Percentiles rank a stretch among this genome's conserved stretches.
Conservation (phyloP, 1,140 invertebrate species). For the Prorops nasuta region DNA sequence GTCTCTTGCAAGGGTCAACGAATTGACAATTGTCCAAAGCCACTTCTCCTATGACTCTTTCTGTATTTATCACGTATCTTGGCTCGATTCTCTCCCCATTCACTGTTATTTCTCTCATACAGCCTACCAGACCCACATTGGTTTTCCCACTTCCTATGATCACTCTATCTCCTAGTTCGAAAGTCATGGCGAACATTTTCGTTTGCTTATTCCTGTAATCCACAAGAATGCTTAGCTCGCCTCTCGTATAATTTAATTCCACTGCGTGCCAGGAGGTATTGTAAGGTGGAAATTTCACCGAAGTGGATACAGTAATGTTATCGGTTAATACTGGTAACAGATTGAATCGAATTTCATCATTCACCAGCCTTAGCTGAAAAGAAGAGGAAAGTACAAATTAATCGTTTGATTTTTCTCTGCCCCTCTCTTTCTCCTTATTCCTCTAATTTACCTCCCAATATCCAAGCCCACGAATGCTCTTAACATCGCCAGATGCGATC, state of each 20-base stretch:
- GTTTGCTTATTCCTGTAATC: slow-evolving; percentile 72
- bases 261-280: slow-evolving; percentile 76
- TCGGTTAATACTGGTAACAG: slow-evolving; percentile 68
- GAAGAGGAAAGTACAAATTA: slow-evolving; percentile 11
- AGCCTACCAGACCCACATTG: slow-evolving; percentile 72
- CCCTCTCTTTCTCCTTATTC: not conserved
- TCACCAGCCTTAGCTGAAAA: slow-evolving; percentile 70
- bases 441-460: slow-evolving; percentile 78
- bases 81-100: slow-evolving; percentile 63
- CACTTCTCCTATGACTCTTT: slow-evolving; percentile 80
- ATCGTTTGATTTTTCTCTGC: slow-evolving; percentile 3
- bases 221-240: slow-evolving; percentile 71
- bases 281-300: slow-evolving; percentile 73
- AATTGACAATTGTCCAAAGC: slow-evolving; percentile 89
- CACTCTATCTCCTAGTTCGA: slow-evolving; percentile 59
- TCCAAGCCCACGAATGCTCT: slow-evolving; percentile 67
- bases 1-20: slow-evolving; percentile 83
- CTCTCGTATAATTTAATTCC: slow-evolving; percentile 73
- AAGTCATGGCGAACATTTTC: slow-evolving; percentile 62
- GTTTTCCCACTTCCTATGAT: slow-evolving; percentile 76
- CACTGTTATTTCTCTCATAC: slow-evolving; percentile 84
- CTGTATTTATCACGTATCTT: slow-evolving; percentile 78
- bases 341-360: slow-evolving; percentile 81
- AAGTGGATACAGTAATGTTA: slow-evolving; percentile 73
- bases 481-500: slow-evolving; percentile 78